Evolutionary conservation across 2,888 invertebrate genomes (phyloP).

Genomic region (Tetragnatha montana): DNA sequence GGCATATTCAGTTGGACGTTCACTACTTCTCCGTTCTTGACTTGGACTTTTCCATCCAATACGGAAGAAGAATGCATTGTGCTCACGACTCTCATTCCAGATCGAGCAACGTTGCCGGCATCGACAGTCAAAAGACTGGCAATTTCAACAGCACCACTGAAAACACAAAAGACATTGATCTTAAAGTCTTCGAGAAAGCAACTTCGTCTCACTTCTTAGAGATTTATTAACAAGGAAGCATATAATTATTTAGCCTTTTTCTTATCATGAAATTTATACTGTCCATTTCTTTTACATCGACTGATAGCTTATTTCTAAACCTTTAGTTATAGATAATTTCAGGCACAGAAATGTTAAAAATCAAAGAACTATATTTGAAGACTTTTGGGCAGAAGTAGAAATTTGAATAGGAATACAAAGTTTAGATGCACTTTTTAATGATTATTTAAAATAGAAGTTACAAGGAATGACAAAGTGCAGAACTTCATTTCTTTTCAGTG

Average conservation of each 20-base stretch:
- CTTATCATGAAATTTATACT: too few relatives aligned
- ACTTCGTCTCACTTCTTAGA: too few relatives aligned
- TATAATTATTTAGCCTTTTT: too few relatives aligned
- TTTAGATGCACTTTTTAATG: neutral
- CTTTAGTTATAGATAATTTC: neutral
- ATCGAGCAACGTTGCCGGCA: constrained; percentile 83
- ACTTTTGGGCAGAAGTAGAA: neutral
- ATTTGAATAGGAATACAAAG: neutral
- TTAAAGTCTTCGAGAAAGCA: too few relatives aligned
- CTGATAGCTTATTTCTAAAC: too few relatives aligned
- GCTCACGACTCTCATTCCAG: constrained; percentile 88
- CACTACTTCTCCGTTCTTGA: constrained; percentile 83
- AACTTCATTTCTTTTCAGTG: too few relatives aligned
- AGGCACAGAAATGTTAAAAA: neutral
- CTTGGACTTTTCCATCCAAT: constrained; percentile 83
- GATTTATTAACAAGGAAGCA: too few relatives aligned
- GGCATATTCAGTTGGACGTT: constrained; percentile 88
- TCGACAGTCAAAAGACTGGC: constrained; percentile 90
- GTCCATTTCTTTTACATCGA: too few relatives aligned
- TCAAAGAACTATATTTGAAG: neutral
- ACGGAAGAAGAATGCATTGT: constrained; percentile 91
- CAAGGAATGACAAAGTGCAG: neutral
- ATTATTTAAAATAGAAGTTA: too few relatives aligned
- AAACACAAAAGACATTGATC: constrained; percentile 57
- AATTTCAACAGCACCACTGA: constrained; percentile 88